Evolutionary conservation across 2,888 invertebrate genomes (phyloP), one percentile per base, ranked within the genome.

Genomic region (Mythimna ferrago): DNA sequence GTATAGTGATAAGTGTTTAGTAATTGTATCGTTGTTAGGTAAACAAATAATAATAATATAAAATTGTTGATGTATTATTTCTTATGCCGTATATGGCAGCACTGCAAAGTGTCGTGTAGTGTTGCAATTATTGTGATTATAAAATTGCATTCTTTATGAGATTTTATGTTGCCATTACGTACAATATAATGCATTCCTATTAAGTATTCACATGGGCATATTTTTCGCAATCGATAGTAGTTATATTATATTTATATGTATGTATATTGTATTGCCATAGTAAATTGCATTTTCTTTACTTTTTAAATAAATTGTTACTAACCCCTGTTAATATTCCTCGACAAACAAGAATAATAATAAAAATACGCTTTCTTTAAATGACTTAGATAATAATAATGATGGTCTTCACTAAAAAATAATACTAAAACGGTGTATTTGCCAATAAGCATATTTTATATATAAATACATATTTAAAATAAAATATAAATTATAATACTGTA

Each of bases 131-230:
- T 48, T 41, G 21, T 64, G 10, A 35, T 77, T 60, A 68, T 62
- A 54, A 53, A 14, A 14, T 61, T 57, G 57, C 32, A 63, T 71
- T 66, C 48, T 57, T 35, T 51, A 38, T 51, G 57, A 66, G 57
- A 77, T 71, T 66, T 51, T 38, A 16, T 51, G 64, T 62, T 41
- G 51, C 26, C 6, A 54, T 44, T 53, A 53, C 63, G 21, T 58
- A 16, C 21, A 51, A 41, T 60, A 51, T 19, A 51, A 41, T 72
- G 73, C 78, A 78, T 78, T 78, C 77, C 64, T 73, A 26, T 38
- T 26, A 60, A 9, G 26, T 57, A 61, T 51, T 21, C 11, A 56
- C 56, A 64, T 51, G 35, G 9, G 26, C 9, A 56, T 73, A 26
- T 67, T 61, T 73, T 64, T 14, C 41, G 11, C 32, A 78, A 71